Evolutionary conservation across 2,113 vertebrate species (phyloP).

Genomic region (Phycodurus eques): DNA sequence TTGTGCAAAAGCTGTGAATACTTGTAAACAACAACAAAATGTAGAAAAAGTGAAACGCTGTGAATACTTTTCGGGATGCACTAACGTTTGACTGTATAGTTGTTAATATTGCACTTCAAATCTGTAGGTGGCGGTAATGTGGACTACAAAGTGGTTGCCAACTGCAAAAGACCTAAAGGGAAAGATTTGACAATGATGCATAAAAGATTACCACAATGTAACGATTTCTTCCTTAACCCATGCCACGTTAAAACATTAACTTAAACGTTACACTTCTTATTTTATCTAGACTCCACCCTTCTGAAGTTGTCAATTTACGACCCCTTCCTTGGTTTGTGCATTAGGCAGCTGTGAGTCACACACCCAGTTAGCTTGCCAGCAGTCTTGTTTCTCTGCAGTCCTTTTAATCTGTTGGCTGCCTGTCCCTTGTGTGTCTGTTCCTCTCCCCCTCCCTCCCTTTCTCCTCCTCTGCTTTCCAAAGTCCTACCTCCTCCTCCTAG

Average conservation of each 20-base stretch:
- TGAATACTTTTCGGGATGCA: too few species aligned
- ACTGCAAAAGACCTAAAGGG: background rate
- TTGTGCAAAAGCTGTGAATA: too few species aligned
- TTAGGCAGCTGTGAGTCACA: constrained; percentile 30
- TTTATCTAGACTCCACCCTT: background rate
- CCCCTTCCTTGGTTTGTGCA: constrained; percentile 4
- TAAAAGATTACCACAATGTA: background rate
- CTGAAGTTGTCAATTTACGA: background rate
- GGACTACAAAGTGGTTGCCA: too few species aligned
- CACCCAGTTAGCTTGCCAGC: constrained; percentile 32
- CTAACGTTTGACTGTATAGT: too few species aligned
- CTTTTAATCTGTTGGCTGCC: constrained; percentile 26
- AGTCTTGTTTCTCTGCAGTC: constrained; percentile 41
- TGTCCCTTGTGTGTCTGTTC: constrained; percentile 39
- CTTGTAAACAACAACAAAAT: too few species aligned
- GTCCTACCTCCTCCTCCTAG: constrained; percentile 37
- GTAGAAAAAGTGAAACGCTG: too few species aligned
- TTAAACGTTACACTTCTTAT: background rate
- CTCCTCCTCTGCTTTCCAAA: constrained; percentile 48
- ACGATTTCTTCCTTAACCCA: background rate
- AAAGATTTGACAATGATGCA: background rate
- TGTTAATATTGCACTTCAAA: too few species aligned
- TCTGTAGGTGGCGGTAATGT: too few species aligned
- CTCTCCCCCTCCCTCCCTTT: constrained; percentile 45
- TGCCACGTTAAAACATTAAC: background rate